phyloP scores from a whole-genome alignment of 2,113 vertebrate genomes.

The Eleginops maclovinus region DNA sequence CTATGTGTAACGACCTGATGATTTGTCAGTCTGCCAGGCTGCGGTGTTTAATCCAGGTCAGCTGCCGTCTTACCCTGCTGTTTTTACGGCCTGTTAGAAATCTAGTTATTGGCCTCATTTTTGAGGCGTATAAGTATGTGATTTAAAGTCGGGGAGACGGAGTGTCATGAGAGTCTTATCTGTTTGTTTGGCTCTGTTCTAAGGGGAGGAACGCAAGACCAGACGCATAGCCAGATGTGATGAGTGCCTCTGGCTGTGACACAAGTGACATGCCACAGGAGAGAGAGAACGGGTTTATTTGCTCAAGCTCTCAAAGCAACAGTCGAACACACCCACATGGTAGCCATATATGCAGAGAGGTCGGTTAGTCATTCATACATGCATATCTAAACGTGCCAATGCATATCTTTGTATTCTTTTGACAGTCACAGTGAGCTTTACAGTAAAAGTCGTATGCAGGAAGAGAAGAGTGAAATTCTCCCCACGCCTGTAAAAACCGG shows the following conservation, averaged over 20 bases:
- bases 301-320: slow-evolving; percentile 31
- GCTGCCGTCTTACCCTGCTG: slow-evolving; percentile 56
- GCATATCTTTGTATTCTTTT: background rate
- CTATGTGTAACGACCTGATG: slow-evolving; percentile 55
- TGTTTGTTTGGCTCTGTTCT: slow-evolving; percentile 67
- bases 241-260: slow-evolving; percentile 59
- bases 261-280: slow-evolving; percentile 56
- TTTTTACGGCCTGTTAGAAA: slow-evolving; percentile 55
- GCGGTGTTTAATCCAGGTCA: slow-evolving; percentile 70
- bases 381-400: background rate
- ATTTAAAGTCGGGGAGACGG: slow-evolving; percentile 47
- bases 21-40: slow-evolving; percentile 62
- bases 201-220: slow-evolving; percentile 30
- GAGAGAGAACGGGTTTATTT: slow-evolving; percentile 39
- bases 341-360: background rate
- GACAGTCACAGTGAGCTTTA: background rate
- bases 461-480: background rate
- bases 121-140: slow-evolving; percentile 39
- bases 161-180: slow-evolving; percentile 56
- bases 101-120: slow-evolving; percentile 62
- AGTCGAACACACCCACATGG: slow-evolving; percentile 2
- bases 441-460: background rate
- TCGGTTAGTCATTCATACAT: slow-evolving; percentile 10
- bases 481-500: slow-evolving; percentile 2
- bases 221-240: slow-evolving; percentile 71